These are phyloP conservation scores for Tragelaphus buxtoni DNA, from an alignment of 2,113 vertebrate species.

Conservation along the genomic window DNA sequence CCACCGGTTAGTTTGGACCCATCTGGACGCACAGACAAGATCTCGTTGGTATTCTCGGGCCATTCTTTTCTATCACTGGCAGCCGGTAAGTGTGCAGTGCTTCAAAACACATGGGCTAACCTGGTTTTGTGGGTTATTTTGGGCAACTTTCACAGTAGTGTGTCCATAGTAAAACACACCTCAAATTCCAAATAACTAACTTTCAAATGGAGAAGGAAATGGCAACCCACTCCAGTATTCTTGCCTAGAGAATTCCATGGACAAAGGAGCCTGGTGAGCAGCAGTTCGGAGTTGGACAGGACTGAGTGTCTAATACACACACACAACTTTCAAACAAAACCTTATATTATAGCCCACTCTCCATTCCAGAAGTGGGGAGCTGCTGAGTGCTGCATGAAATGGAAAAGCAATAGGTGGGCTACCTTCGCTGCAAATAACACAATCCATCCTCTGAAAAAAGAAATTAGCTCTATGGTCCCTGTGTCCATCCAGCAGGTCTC, in stretches of 20 bases:
- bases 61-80: background rate
- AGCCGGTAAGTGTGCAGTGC: background rate
- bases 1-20: too few relatives aligned
- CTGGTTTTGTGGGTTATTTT: background rate
- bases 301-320: background rate
- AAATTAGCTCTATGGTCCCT: background rate
- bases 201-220: background rate
- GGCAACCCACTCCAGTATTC: background rate
- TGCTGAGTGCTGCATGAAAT: background rate
- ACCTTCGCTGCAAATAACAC: background rate
- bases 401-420: background rate
- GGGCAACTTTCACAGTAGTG: background rate
- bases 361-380: background rate
- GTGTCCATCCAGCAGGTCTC: rapidly evolving
- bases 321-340: background rate
- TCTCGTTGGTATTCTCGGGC: background rate
- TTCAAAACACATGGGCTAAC: background rate
- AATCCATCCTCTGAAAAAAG: background rate
- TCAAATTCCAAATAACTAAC: background rate
- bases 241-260: background rate
- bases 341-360: background rate
- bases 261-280: background rate
- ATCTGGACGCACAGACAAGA: background rate
- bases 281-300: background rate
- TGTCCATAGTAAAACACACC: background rate